Conservation (phyloP, 2,113 vertebrate species). For the Spea bombifrons region DNA sequence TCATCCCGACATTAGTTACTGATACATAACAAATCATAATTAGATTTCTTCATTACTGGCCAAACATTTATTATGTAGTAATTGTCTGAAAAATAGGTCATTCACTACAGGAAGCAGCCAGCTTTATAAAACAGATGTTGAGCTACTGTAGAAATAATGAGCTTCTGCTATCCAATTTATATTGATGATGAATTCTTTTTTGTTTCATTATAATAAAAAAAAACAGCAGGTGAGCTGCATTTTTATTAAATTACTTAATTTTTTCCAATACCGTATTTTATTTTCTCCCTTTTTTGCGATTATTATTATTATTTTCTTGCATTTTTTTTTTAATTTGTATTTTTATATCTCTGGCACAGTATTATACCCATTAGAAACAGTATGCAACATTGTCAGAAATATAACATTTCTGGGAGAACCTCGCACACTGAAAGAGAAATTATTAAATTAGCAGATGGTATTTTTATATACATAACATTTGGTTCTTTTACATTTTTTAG, state of each 20-base stretch:
- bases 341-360: background rate
- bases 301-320: conserved; percentile 3
- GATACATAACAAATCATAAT: conserved; percentile 38
- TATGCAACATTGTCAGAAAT: background rate
- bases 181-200: conserved; percentile 39
- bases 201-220: conserved; percentile 23
- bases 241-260: conserved; percentile 25
- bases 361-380: background rate
- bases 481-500: too few species aligned
- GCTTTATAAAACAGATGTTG: conserved; percentile 41
- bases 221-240: conserved; percentile 24
- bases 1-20: conserved; percentile 6
- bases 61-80: conserved; percentile 43
- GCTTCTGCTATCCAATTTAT: conserved; percentile 41
- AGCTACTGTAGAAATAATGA: conserved; percentile 36
- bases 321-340: background rate
- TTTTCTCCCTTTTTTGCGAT: background rate
- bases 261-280: conserved; percentile 24
- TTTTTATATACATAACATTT: too few species aligned
- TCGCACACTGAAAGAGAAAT: background rate
- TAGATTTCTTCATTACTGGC: conserved; percentile 40
- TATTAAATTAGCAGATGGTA: background rate
- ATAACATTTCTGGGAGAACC: background rate
- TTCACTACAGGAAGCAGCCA: conserved; percentile 36
- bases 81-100: conserved; percentile 48